Conservation (phyloP, 1,140 invertebrate genomes). For the Penaeus chinensis region DNA sequence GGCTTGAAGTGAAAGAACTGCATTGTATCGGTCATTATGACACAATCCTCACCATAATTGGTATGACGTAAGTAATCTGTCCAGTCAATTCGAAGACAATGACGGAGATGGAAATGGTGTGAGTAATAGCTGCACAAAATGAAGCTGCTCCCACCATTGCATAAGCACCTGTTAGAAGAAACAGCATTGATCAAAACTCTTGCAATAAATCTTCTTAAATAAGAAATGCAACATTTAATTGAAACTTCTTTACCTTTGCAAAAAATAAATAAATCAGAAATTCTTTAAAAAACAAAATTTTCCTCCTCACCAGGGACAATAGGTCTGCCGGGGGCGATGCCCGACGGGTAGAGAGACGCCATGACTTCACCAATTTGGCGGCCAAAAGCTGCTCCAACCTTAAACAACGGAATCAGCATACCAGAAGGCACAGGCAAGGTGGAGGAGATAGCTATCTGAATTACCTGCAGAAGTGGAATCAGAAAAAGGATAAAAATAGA, state of each 20-base stretch:
- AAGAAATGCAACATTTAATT: too few species aligned
- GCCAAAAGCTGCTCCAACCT: constrained; percentile 94
- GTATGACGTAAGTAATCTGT: constrained; percentile 96
- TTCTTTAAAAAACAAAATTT: too few species aligned
- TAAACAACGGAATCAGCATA: constrained; percentile 75
- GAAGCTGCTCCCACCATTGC: constrained; percentile 93
- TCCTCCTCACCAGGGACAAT: constrained; percentile 84
- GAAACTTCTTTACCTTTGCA: neutral
- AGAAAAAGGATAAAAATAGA: neutral
- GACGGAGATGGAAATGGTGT: constrained; percentile 97
- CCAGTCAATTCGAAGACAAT: constrained; percentile 99
- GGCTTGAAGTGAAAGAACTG: constrained; percentile 65
- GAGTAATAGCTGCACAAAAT: constrained; percentile 94
- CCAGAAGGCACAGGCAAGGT: constrained; percentile 96
- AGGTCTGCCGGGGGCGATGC: constrained; percentile 87
- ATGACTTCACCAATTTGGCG: constrained; percentile 92
- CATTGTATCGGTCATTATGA: neutral
- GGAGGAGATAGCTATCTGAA: constrained; percentile 82
- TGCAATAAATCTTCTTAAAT: too few species aligned
- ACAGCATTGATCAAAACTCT: neutral
- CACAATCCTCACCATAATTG: constrained; percentile 83
- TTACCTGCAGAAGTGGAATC: constrained; percentile 24
- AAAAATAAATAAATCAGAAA: too few species aligned
- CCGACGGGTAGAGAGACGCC: constrained; percentile 91
- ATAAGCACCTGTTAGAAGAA: constrained; percentile 80